phyloP scores from a whole-genome alignment of 2,113 vertebrate species.

The Pelecanus crispus region DNA sequence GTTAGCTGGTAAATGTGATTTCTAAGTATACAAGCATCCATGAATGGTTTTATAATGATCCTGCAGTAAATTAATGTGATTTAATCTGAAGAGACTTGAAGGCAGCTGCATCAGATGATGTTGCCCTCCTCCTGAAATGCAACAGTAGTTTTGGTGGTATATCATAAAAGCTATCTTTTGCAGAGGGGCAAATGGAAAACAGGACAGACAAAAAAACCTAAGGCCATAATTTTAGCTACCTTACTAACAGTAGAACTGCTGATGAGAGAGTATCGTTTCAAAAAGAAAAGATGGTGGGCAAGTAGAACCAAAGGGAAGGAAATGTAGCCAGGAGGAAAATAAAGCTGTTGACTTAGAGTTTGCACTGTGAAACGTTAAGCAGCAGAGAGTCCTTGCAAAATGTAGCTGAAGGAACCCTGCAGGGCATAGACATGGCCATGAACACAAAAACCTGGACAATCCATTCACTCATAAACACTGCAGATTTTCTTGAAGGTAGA shows the following conservation, averaged over 20 bases:
- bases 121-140: not conserved
- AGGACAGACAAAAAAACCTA: not conserved
- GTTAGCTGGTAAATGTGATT: constrained; percentile 58
- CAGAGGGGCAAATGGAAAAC: not conserved
- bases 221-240: not conserved
- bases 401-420: not conserved
- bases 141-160: not conserved
- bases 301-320: not conserved
- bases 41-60: constrained; percentile 58
- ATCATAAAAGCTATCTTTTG: not conserved
- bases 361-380: not conserved
- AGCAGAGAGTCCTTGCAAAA: not conserved
- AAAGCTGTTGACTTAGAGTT: not conserved
- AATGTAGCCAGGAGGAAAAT: not conserved
- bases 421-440: not conserved
- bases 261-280: not conserved
- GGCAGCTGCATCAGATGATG: constrained; percentile 37
- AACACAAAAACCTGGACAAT: not conserved
- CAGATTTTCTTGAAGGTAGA: not conserved
- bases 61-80: constrained; percentile 63
- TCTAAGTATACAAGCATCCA: constrained; percentile 54
- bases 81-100: constrained; percentile 55
- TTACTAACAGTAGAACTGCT: not conserved
- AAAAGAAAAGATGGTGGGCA: not conserved
- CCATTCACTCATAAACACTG: not conserved